phyloP scores from a whole-genome alignment of 23 tunicate species.

The Trididemnum clinides region DNA sequence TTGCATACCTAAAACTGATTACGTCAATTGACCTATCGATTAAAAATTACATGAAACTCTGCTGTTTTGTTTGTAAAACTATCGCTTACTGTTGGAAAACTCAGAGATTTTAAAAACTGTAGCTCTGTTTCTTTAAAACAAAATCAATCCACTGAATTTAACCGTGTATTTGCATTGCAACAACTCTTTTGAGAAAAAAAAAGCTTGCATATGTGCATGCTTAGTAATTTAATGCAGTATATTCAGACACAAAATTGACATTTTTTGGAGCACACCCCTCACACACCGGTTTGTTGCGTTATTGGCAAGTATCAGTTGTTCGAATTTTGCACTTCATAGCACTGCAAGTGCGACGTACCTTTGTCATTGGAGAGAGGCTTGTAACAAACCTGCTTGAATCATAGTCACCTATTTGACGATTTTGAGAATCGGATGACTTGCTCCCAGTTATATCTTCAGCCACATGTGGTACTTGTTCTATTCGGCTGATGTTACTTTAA shows the following conservation, averaged over 20 bases:
- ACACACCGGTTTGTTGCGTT: constrained; percentile 27
- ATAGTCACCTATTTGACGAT: too few relatives aligned
- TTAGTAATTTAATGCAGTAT: background rate
- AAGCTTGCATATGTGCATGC: background rate
- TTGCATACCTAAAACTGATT: background rate
- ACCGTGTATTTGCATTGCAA: background rate
- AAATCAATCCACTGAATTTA: background rate
- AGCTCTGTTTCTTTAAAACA: background rate
- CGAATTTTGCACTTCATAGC: constrained; percentile 1
- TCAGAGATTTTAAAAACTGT: background rate
- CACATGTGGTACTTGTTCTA: too few relatives aligned
- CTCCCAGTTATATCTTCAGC: too few relatives aligned
- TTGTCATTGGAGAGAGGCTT: background rate
- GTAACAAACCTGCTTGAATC: background rate
- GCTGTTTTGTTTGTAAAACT: background rate
- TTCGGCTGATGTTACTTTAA: too few relatives aligned
- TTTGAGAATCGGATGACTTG: too few relatives aligned
- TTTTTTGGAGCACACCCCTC: constrained; percentile 21
- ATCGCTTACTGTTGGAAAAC: background rate
- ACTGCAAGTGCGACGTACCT: constrained; percentile 10
- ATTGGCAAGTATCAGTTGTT: constrained; percentile 14
- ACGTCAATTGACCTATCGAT: background rate
- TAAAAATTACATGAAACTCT: background rate
- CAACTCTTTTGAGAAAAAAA: background rate
- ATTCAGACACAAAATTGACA: background rate